Base-by-base conservation (phyloP, 64 coral and sea anemone species). In the Montipora foliosa region DNA sequence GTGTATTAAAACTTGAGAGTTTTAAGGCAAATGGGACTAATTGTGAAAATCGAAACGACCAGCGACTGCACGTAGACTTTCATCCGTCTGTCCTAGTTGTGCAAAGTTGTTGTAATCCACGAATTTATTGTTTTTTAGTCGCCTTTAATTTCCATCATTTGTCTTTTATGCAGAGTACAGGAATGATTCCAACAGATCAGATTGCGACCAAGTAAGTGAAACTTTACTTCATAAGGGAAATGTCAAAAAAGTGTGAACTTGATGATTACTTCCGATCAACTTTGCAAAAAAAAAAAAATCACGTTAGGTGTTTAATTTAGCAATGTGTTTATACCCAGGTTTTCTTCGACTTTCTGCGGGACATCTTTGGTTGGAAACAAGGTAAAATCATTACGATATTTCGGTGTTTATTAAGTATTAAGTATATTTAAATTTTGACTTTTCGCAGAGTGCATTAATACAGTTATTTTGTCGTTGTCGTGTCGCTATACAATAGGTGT, bases 331-430 rank as follows among this genome's bases (percentile, higher is more conserved):
- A 3, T 72, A 14, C 58, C 52, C 49, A 93, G 92, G 61, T 93
- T 88, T 93, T 93, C 76, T 93, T 93, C 75, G 92, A 93, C 48
- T 93, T 93, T 6, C 46, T 93, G 15, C 76, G 84, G 8, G 92
- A 93, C 53, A 93, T 93, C 47, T 75, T 75, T 88, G 59, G 77
- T 78, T 88, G 92, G 92, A 88, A 88, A 93, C 61, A 85, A 69
- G 45, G 62, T 90, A 90, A 90, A 49, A 15, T 64, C 61, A 64
- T 64, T 15, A 6, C 15, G 20, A 75, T 88, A 52, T 60, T 16
- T 13, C 22, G 11, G 8, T 9, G 55, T 82, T 55, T 82, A 16
- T 15, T 6, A 19, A 53, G 16, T 12, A 12, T 67, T 4, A 84
- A 69, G 25, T 20, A 44, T 5, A 44, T 53, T n/a, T 29, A 9